phyloP scores from a whole-genome alignment of 2,888 invertebrate species.

The Brachypalpus laphriformis region DNA sequence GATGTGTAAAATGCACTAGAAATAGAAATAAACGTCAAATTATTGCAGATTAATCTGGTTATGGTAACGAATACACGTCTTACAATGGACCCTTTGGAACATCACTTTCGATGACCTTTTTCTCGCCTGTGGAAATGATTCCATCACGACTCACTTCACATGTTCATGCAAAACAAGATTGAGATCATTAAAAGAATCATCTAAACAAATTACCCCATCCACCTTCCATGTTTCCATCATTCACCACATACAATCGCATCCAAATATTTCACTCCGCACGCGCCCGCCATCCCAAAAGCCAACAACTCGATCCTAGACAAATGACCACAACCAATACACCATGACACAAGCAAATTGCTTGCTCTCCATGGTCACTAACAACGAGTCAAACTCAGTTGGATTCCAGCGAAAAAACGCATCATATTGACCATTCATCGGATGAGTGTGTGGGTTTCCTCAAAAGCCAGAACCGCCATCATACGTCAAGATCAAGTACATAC shows the following conservation, averaged over 20 bases:
- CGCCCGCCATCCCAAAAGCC: conserved; percentile 19
- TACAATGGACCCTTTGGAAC: conserved; percentile 1
- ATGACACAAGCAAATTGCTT: conserved; percentile 52
- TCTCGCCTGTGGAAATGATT: too few relatives aligned
- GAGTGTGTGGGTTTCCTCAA: conserved; percentile 59
- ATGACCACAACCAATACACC: conserved; percentile 56
- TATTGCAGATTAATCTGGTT: too few relatives aligned
- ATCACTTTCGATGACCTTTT: conserved; percentile 36
- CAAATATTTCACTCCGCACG: conserved; percentile 70
- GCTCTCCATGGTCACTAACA: conserved; percentile 33
- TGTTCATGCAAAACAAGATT: conserved; percentile 12
- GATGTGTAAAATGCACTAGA: too few relatives aligned
- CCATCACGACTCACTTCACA: conserved; percentile 34
- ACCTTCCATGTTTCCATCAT: conserved; percentile 29
- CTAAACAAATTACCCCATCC: conserved; percentile 16
- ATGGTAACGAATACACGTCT: neutral
- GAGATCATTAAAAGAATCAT: conserved; percentile 18
- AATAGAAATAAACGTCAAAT: too few relatives aligned
- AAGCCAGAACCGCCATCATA: conserved; percentile 33
- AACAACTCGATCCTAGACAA: conserved; percentile 62
- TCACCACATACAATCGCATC: conserved; percentile 35
- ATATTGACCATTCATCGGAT: conserved; percentile 20
- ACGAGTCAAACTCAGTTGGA: conserved; percentile 42
- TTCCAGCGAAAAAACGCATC: conserved; percentile 13
- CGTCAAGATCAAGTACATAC: conserved; percentile 58